These are phyloP conservation scores for Hapalemur alaotrensis DNA, from an alignment of 2,797 vertebrate species.

Conservation along the genomic window DNA sequence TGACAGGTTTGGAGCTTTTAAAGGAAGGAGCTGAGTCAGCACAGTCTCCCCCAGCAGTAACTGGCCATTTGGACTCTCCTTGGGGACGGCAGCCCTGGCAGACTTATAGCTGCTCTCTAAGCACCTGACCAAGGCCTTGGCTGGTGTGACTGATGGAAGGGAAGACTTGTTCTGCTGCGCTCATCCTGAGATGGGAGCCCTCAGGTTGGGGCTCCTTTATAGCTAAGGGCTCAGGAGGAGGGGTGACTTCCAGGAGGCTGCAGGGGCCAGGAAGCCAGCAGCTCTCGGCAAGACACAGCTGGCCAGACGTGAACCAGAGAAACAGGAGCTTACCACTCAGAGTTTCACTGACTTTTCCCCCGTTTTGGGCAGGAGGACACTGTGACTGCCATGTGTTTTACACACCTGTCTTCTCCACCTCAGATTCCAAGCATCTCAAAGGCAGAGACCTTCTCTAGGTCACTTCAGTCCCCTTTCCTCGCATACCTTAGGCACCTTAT, in stretches of 20 bases:
- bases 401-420: not conserved
- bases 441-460: not conserved
- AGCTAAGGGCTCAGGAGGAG: not conserved
- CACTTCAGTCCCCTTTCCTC: not conserved
- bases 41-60: not conserved
- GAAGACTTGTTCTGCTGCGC: not conserved
- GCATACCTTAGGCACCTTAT: not conserved
- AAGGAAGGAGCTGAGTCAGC: slow-evolving; percentile 38
- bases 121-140: not conserved
- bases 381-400: not conserved
- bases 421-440: not conserved
- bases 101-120: not conserved
- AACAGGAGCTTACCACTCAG: not conserved
- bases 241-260: not conserved
- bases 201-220: not conserved
- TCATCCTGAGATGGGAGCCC: not conserved
- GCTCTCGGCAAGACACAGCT: not conserved
- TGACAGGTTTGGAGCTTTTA: not conserved
- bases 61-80: not conserved
- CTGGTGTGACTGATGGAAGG: not conserved
- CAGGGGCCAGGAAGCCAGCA: not conserved
- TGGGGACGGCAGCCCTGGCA: not conserved
- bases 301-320: not conserved
- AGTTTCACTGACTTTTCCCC: not conserved
- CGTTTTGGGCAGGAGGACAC: not conserved